Conservation (phyloP, 2,888 invertebrate species). For the Micoletzkya japonica region DNA sequence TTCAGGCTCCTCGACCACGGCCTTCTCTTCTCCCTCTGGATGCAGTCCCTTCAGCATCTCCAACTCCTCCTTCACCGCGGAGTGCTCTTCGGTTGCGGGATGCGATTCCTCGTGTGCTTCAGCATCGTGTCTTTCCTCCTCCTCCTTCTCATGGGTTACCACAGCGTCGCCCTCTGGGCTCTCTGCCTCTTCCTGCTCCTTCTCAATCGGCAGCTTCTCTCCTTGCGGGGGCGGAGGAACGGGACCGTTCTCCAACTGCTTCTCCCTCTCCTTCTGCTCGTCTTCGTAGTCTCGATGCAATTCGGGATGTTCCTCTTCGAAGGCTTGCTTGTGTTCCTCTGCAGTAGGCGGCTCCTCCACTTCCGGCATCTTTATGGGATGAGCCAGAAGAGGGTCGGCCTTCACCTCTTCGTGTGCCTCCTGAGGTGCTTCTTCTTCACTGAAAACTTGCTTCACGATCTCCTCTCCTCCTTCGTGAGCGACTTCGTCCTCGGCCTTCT, state of each 20-base stretch:
- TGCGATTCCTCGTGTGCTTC: background rate
- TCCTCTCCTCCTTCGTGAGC: background rate
- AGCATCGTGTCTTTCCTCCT: background rate
- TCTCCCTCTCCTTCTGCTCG: background rate
- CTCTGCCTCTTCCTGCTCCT: background rate
- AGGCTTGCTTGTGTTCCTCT: background rate
- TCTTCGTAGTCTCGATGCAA: background rate
- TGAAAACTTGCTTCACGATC: too few relatives aligned
- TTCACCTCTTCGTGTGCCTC: background rate
- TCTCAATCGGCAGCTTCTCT: background rate
- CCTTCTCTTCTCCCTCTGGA: too few relatives aligned
- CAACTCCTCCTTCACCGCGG: background rate
- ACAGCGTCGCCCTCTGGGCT: background rate
- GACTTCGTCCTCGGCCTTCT: background rate
- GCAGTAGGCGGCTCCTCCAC: background rate
- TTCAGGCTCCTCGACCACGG: too few relatives aligned
- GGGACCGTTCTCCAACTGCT: background rate
- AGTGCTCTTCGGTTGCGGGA: background rate
- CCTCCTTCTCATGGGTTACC: background rate
- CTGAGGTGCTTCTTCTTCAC: background rate
- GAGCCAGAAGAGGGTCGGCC: background rate
- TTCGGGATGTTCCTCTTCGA: background rate
- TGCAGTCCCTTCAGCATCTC: background rate
- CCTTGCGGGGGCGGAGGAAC: background rate
- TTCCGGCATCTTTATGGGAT: background rate